Conservation (phyloP, 2,113 vertebrate genomes). For the Phainopepla nitens region DNA sequence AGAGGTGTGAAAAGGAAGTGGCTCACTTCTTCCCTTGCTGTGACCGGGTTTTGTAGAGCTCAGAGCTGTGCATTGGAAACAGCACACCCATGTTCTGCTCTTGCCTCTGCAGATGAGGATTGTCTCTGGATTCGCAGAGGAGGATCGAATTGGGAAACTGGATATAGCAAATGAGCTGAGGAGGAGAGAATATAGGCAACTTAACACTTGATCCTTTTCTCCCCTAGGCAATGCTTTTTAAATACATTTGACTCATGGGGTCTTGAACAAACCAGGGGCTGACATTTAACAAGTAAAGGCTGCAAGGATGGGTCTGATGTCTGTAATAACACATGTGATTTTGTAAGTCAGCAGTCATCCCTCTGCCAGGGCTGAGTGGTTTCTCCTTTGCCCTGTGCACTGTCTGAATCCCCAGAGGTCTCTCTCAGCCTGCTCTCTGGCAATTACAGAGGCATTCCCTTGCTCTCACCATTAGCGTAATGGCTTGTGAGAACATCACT, state of each 20-base stretch:
- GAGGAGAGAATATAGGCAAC: not conserved
- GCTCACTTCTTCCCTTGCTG: accelerated
- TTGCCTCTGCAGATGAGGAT: not conserved
- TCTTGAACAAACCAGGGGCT: not conserved
- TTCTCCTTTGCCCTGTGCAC: not conserved
- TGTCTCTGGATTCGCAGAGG: not conserved
- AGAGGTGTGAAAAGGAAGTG: not conserved
- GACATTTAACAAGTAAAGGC: not conserved
- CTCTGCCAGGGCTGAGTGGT: not conserved
- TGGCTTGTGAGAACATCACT: slow-evolving; percentile 20
- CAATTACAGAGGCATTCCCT: slow-evolving; percentile 14
- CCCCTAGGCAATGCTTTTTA: not conserved
- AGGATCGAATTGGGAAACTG: not conserved
- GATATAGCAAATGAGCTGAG: not conserved
- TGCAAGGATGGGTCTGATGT: not conserved
- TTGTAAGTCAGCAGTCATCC: not conserved
- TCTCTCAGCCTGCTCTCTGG: not conserved
- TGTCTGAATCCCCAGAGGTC: not conserved
- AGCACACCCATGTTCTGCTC: not conserved
- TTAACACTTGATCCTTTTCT: not conserved
- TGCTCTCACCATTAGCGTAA: not conserved
- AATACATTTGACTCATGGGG: not conserved
- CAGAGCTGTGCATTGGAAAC: not conserved
- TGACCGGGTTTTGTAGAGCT: not conserved
- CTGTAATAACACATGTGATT: not conserved